Base-by-base conservation (phyloP, 1,140 invertebrate species). In the Drosophila funebris region DNA sequence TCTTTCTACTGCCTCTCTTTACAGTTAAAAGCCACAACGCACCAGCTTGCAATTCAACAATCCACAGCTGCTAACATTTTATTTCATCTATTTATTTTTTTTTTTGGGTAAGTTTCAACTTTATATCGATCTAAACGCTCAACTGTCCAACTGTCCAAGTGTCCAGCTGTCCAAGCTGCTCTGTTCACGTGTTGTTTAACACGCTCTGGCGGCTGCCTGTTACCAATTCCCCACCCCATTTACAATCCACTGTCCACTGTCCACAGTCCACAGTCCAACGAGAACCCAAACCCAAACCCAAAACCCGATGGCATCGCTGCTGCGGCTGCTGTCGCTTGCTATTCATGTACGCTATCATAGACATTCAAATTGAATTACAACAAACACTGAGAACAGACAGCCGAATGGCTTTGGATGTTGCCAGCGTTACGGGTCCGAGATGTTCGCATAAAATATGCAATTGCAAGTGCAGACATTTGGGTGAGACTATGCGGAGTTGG, bases 351-450 rank as follows among this genome's bases (percentile, higher is more conserved):
- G 56, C 64, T 68, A 73, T 73, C 71, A 61, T 61, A 54, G 64
- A 69, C 48, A 61, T 67, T 69, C 71, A 73, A 73, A 73, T 69
- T 73, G 71, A 73, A 73, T 73, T 69, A 73, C 71, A 73, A 61
- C 60, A 64, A 58, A 63, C 50, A 66, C 33, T 58, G 20, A 8
- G n/a, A 52, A 37, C 22, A 67, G 69, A 72, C 69, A 67, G 69
- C n/a, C 33, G 52, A 64, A 57, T 58, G 36, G 62, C 31, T 52
- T 52, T 53, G 18, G 63, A 66, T 43, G 56, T 18, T 50, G 44
- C 18, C 33, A 36, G 33, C 31, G 31, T 33, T 36, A 13, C 41
- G 41, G 22, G 16, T 44, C 41, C 8, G 2, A 44, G 16, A 39
- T 41, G 41, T 16, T 67, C 62, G 33, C 33, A 50, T 48, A 31